These are phyloP conservation scores for Schizotus pectinicornis DNA, from an alignment of 2,888 invertebrate genomes.

Conservation along the genomic window DNA sequence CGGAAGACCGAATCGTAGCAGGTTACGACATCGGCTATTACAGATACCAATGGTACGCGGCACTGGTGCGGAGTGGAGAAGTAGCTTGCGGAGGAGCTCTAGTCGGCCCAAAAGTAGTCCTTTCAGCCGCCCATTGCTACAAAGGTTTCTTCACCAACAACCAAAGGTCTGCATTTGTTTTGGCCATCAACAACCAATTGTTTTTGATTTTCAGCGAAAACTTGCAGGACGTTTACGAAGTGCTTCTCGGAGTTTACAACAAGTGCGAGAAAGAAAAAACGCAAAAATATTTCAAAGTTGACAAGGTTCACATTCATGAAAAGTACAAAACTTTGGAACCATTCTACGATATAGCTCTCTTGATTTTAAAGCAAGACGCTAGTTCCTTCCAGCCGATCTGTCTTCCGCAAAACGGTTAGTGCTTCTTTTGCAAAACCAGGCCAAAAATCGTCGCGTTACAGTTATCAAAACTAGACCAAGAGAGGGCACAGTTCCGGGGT, in stretches of 20 bases:
- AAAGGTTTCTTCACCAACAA: constrained; percentile 38
- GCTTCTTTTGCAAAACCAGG: not conserved
- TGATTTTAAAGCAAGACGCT: constrained; percentile 47
- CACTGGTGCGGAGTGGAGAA: constrained; percentile 41
- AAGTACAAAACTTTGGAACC: constrained; percentile 48
- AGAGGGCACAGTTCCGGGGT: constrained; percentile 52
- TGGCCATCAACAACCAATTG: too few relatives aligned
- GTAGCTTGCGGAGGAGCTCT: constrained; percentile 53
- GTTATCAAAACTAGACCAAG: constrained; percentile 37
- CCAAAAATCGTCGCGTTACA: constrained; percentile 6
- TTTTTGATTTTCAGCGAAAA: constrained; percentile 26
- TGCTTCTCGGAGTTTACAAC: constrained; percentile 53
- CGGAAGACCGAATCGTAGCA: constrained; percentile 49
- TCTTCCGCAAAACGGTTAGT: constrained; percentile 48
- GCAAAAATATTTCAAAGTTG: constrained; percentile 41
- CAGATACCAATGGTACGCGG: constrained; percentile 56
- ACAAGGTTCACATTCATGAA: constrained; percentile 53
- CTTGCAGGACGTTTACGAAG: constrained; percentile 48
- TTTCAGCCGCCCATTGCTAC: constrained; percentile 57
- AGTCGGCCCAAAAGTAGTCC: constrained; percentile 47
- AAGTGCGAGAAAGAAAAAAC: constrained; percentile 48
- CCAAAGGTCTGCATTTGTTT: too few relatives aligned
- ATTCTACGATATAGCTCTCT: constrained; percentile 53
- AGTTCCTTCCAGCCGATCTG: constrained; percentile 49
- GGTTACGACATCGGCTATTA: constrained; percentile 55